These are phyloP conservation scores for Scrobipalpa costella DNA, from an alignment of 2,888 invertebrate species.

Conservation along the genomic window DNA sequence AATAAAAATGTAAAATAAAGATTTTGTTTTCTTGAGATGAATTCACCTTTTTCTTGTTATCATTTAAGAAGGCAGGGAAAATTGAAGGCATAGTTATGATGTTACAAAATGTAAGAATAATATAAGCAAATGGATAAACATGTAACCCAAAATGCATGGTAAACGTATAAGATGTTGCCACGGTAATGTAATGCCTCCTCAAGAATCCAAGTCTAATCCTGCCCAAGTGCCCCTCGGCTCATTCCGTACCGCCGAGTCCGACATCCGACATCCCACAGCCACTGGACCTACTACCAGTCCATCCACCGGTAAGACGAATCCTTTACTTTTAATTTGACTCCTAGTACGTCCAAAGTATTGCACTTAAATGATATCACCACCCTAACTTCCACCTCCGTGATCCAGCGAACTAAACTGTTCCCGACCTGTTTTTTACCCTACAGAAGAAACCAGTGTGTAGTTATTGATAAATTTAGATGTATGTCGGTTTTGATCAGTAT, in stretches of 20 bases:
- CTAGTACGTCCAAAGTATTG: slow-evolving; percentile 54
- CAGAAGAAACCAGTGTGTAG: not conserved
- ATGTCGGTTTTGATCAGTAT: not conserved
- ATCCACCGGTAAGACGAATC: slow-evolving; percentile 77
- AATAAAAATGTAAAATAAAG: slow-evolving; percentile 69
- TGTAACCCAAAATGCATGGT: slow-evolving; percentile 36
- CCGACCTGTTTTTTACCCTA: slow-evolving; percentile 4
- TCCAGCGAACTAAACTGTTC: slow-evolving; percentile 12
- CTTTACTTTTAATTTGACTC: slow-evolving; percentile 74
- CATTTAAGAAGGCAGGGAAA: not conserved
- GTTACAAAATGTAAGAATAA: not conserved
- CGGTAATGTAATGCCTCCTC: slow-evolving; percentile 66
- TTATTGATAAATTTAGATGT: not conserved
- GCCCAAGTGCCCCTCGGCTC: slow-evolving; percentile 69
- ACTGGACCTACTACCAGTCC: slow-evolving; percentile 78
- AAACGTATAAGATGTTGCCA: slow-evolving; percentile 44
- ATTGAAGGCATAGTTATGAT: not conserved
- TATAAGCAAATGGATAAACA: not conserved
- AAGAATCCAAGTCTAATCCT: slow-evolving; percentile 77
- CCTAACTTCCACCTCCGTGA: slow-evolving; percentile 23
- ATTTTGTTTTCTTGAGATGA: slow-evolving; percentile 45
- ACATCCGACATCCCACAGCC: slow-evolving; percentile 76
- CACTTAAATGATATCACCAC: slow-evolving; percentile 1
- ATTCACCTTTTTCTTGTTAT: slow-evolving; percentile 14
- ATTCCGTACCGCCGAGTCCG: slow-evolving; percentile 71